These are phyloP conservation scores for Thunnus maccoyii DNA, from an alignment of 2,113 vertebrate genomes.

Conservation along the genomic window DNA sequence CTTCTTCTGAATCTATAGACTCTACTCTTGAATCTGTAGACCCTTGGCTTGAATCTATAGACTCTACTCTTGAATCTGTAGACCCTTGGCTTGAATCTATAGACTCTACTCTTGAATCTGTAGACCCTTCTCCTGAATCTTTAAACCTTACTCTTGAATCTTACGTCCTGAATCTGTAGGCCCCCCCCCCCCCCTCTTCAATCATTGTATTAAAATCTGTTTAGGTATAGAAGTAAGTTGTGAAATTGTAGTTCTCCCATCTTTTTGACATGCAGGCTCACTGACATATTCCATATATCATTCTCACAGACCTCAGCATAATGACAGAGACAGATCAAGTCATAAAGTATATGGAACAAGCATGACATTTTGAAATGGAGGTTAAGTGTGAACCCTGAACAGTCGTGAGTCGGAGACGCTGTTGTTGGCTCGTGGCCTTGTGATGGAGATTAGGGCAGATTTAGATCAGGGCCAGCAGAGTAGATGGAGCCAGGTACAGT, in stretches of 20 bases:
- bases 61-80: too few relatives aligned
- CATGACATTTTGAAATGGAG: not conserved
- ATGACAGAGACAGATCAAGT: not conserved
- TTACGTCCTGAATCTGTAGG: too few relatives aligned
- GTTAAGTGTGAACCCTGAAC: not conserved
- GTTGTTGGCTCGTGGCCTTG: slow-evolving; percentile 56
- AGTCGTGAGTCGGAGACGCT: not conserved
- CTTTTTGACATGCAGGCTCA: too few relatives aligned
- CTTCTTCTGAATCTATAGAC: too few relatives aligned
- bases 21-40: too few relatives aligned
- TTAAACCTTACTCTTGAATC: too few relatives aligned
- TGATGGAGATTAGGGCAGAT: slow-evolving; percentile 79
- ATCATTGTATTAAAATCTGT: not conserved
- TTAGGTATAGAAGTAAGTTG: too few relatives aligned
- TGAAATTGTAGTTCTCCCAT: not conserved
- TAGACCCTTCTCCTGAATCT: too few relatives aligned
- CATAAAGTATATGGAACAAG: not conserved
- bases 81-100: not conserved
- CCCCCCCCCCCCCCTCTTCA: not conserved
- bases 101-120: too few relatives aligned
- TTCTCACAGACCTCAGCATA: not conserved
- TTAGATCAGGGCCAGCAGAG: slow-evolving; percentile 62
- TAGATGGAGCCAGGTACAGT: slow-evolving; percentile 59
- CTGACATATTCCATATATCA: too few relatives aligned
- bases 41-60: too few relatives aligned